A percentile compares a stretch with the other conserved stretches of the same genome.
phyloP scores from a whole-genome alignment of 2,888 invertebrate genomes.

The Ormia ochracea region DNA sequence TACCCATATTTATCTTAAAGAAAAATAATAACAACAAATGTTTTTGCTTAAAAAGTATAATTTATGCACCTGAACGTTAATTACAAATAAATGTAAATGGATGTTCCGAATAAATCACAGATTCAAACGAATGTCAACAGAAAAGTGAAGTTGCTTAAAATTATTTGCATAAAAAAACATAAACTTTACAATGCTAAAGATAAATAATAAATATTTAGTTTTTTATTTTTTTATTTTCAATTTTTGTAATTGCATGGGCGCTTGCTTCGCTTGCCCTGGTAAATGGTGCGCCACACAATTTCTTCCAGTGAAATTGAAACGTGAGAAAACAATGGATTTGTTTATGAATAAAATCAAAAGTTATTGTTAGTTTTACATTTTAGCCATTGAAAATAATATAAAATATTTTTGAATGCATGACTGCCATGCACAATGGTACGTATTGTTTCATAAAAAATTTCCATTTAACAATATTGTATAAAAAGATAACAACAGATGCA shows the following conservation, averaged over 20 bases:
- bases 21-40: too few species aligned
- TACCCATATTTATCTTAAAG: too few species aligned
- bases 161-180: not conserved
- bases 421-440: not conserved
- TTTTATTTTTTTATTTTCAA: not conserved
- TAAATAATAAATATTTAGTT: not conserved
- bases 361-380: conserved; percentile 1
- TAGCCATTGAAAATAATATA: not conserved
- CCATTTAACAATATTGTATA: too few species aligned
- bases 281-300: not conserved
- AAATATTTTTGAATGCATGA: not conserved
- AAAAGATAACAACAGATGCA: too few species aligned
- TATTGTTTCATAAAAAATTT: too few species aligned
- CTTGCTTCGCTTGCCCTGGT: not conserved
- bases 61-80: not conserved
- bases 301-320: conserved; percentile 10
- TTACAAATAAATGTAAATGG: not conserved
- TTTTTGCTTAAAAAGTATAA: too few species aligned
- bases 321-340: conserved; percentile 21
- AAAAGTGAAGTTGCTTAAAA: not conserved
- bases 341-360: not conserved
- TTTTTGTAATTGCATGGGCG: not conserved
- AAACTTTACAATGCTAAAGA: not conserved
- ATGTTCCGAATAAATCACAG: not conserved
- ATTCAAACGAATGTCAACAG: not conserved